Percentiles rank a stretch among this genome's conserved stretches.
Evolutionary conservation across 1,140 invertebrate species (phyloP).

Genomic region (Caenorhabditis briggsae): DNA sequence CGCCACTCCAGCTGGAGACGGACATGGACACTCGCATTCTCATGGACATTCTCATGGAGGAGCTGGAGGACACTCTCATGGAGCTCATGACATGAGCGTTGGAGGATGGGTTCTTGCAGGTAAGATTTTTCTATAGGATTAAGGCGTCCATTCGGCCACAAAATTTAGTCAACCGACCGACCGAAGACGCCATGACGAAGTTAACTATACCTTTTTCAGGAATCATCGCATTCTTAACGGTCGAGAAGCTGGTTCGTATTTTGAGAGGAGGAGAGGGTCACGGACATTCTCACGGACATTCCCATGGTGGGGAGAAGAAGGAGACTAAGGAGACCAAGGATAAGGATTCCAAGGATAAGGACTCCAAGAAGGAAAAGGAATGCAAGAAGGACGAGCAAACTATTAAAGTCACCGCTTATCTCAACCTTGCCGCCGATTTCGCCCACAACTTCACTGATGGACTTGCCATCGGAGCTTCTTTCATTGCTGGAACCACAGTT

Average conservation of each 20-base stretch:
- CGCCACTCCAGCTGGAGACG: slow-evolving; percentile 82
- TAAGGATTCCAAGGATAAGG: neutral
- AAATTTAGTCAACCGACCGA: too few relatives aligned
- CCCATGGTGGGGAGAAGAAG: slow-evolving; percentile 68
- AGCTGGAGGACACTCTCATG: slow-evolving; percentile 79
- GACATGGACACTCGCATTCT: slow-evolving; percentile 79
- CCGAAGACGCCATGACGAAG: too few relatives aligned
- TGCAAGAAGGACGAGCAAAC: slow-evolving; percentile 18
- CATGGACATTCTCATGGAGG: slow-evolving; percentile 79
- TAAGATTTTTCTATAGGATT: slow-evolving; percentile 43
- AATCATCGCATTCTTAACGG: slow-evolving; percentile 90
- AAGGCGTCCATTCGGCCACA: too few relatives aligned
- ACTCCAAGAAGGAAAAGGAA: neutral
- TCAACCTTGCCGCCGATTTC: slow-evolving; percentile 94
- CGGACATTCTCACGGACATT: slow-evolving; percentile 81
- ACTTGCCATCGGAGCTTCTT: slow-evolving; percentile 95
- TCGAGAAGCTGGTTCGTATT: slow-evolving; percentile 92
- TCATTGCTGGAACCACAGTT: slow-evolving; percentile 84
- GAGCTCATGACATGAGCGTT: slow-evolving; percentile 72
- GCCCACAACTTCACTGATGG: slow-evolving; percentile 97
- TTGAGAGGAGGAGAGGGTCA: slow-evolving; percentile 86
- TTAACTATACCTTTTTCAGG: slow-evolving; percentile 79
- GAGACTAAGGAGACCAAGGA: slow-evolving; percentile 72
- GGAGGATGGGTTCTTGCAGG: slow-evolving; percentile 67
- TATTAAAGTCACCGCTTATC: slow-evolving; percentile 85